phyloP scores from a whole-genome alignment of 2,113 vertebrate genomes.

The Urocynchramus pylzowi region DNA sequence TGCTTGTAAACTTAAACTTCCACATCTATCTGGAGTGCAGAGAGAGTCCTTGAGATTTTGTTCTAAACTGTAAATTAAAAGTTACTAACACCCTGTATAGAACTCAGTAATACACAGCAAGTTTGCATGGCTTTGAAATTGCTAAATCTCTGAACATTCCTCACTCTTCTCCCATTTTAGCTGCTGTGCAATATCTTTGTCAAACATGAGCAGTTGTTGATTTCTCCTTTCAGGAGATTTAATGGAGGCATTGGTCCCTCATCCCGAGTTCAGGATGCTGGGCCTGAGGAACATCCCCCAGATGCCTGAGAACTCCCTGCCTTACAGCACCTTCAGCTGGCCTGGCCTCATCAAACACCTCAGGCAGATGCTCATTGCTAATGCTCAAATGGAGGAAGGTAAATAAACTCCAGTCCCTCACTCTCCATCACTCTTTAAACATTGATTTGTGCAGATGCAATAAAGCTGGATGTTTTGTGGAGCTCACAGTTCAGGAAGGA shows the following conservation, averaged over 20 bases:
- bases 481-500: background rate
- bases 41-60: background rate
- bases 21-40: background rate
- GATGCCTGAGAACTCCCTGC: conserved; percentile 82
- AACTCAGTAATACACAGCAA: background rate
- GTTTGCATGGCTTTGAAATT: background rate
- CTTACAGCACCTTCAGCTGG: conserved; percentile 90
- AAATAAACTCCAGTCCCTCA: conserved; percentile 1
- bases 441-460: background rate
- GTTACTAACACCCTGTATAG: too few species aligned
- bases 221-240: conserved; percentile 80
- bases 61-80: background rate
- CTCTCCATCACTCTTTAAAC: background rate
- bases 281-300: conserved; percentile 88
- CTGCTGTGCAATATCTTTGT: background rate
- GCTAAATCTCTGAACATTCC: background rate
- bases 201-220: background rate
- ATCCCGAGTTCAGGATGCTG: conserved; percentile 92
- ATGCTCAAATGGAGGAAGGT: conserved; percentile 94
- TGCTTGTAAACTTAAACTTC: background rate
- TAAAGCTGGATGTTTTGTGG: background rate
- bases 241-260: conserved; percentile 82
- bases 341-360: conserved; percentile 87
- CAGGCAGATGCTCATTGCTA: conserved; percentile 93
- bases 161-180: background rate